Conservation (phyloP, 2,888 invertebrate species). For the Myopa testacea region DNA sequence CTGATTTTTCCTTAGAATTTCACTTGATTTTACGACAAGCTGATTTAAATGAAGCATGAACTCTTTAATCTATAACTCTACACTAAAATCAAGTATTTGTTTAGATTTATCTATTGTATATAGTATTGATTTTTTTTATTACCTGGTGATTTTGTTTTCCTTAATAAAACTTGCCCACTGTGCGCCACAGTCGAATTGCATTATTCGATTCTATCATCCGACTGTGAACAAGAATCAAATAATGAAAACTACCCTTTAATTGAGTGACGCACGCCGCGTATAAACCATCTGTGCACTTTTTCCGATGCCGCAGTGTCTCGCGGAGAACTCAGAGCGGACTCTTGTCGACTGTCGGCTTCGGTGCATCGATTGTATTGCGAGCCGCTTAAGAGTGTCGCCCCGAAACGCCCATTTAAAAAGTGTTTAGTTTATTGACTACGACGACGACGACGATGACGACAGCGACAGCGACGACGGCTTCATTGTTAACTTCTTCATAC, state of each 20-base stretch:
- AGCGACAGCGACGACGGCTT: slow-evolving; percentile 58
- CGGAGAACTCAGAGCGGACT: neutral
- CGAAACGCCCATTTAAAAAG: slow-evolving; percentile 59
- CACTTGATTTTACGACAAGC: too few species aligned
- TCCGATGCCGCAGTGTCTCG: neutral
- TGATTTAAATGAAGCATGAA: too few species aligned
- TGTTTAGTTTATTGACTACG: slow-evolving; percentile 67
- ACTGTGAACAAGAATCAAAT: slow-evolving; percentile 59
- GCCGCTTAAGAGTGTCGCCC: slow-evolving; percentile 47
- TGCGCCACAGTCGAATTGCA: slow-evolving; percentile 48
- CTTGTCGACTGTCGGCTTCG: neutral
- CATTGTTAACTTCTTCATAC: slow-evolving; percentile 30
- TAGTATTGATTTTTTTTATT: neutral
- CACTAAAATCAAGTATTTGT: too few species aligned
- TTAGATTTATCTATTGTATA: too few species aligned
- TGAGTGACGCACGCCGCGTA: slow-evolving; percentile 50
- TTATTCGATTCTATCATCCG: slow-evolving; percentile 51
- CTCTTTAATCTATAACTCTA: too few species aligned
- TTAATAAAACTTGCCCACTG: slow-evolving; percentile 43
- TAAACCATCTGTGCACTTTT: slow-evolving; percentile 62
- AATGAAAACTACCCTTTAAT: slow-evolving; percentile 68
- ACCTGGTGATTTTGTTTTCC: neutral
- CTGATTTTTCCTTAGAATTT: too few species aligned
- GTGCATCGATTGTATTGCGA: slow-evolving; percentile 3
- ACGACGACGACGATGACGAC: slow-evolving; percentile 68